phyloP scores from a whole-genome alignment of 2,888 invertebrate species.

The Drosophila subsilvestris region DNA sequence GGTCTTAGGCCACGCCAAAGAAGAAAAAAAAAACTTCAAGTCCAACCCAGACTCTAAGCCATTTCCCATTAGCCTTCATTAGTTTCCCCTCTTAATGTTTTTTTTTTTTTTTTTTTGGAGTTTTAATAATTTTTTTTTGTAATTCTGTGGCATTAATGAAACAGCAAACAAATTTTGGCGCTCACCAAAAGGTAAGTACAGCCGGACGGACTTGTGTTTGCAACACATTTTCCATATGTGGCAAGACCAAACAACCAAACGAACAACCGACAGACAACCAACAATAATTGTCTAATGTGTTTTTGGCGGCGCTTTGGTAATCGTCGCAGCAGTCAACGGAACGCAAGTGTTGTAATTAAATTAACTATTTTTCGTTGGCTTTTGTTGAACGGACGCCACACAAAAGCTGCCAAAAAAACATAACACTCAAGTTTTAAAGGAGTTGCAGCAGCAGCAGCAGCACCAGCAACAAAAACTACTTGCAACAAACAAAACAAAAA shows the following conservation, averaged over 20 bases:
- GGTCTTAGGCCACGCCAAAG: slow-evolving; percentile 42
- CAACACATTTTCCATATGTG: slow-evolving; percentile 67
- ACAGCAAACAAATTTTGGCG: slow-evolving; percentile 26
- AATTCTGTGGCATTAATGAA: slow-evolving; percentile 45
- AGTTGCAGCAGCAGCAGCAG: slow-evolving; percentile 49
- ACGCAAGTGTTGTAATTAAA: slow-evolving; percentile 75
- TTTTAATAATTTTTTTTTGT: slow-evolving; percentile 43
- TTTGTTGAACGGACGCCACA: slow-evolving; percentile 46
- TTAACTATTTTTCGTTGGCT: slow-evolving; percentile 70
- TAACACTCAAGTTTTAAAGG: slow-evolving; percentile 32
- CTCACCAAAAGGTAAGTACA: slow-evolving; percentile 28
- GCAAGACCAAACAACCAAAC: slow-evolving; percentile 47
- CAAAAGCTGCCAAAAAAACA: slow-evolving; percentile 60
- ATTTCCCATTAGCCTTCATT: slow-evolving; percentile 45
- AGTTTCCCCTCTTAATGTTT: slow-evolving; percentile 22
- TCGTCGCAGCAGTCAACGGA: slow-evolving; percentile 74
- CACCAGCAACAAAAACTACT: slow-evolving; percentile 18
- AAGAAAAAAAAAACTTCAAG: slow-evolving; percentile 10
- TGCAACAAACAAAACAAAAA: neutral
- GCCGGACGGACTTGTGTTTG: slow-evolving; percentile 41
- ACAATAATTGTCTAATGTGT: slow-evolving; percentile 68
- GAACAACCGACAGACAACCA: slow-evolving; percentile 25
- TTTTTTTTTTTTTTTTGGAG: slow-evolving; percentile 21
- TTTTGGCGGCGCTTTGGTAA: slow-evolving; percentile 67
- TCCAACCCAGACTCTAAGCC: slow-evolving; percentile 43